Conservation (phyloP, 2,797 vertebrate genomes). For the Catamblyrhynchus diadema region DNA sequence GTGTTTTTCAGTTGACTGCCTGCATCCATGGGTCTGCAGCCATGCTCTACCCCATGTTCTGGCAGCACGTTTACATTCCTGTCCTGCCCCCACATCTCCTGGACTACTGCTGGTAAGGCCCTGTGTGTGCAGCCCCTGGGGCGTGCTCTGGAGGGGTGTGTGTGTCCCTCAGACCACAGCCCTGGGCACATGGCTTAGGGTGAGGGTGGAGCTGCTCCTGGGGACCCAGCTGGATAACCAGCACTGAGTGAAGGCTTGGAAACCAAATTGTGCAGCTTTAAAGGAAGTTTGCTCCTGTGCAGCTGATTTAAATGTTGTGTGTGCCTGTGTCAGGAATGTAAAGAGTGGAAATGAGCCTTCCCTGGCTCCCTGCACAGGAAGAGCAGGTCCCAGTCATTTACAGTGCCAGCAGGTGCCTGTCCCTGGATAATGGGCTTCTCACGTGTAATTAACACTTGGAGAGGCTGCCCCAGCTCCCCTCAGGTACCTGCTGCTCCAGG, state of each 20-base stretch:
- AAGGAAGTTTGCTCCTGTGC: conserved; percentile 74
- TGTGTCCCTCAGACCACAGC: neutral
- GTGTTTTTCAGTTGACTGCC: conserved; percentile 88
- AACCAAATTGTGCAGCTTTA: conserved; percentile 76
- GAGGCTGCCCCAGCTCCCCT: conserved; percentile 74
- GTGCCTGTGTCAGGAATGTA: conserved; percentile 77
- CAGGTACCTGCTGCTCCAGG: conserved; percentile 77
- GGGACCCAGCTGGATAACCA: conserved; percentile 48
- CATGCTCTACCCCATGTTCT: conserved; percentile 98
- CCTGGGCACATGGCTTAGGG: too few relatives aligned
- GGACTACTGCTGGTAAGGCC: conserved; percentile 96
- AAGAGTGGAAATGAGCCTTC: conserved; percentile 81
- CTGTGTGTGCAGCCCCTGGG: neutral
- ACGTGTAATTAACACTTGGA: conserved; percentile 94
- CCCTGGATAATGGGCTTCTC: conserved; percentile 90
- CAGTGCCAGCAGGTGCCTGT: conserved; percentile 92
- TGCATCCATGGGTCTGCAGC: conserved; percentile 96
- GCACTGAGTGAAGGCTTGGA: conserved; percentile 65
- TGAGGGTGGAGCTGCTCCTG: neutral
- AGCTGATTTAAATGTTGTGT: conserved; percentile 83
- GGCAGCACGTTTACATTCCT: conserved; percentile 99
- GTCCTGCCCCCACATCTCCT: conserved; percentile 93
- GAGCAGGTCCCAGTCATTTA: conserved; percentile 87
- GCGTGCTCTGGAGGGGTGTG: neutral
- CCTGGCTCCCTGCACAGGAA: conserved; percentile 78